Evolutionary conservation across 2,797 vertebrate species (phyloP), one percentile per base, ranked within the genome.

Genomic region (Sebastes vulpes): DNA sequence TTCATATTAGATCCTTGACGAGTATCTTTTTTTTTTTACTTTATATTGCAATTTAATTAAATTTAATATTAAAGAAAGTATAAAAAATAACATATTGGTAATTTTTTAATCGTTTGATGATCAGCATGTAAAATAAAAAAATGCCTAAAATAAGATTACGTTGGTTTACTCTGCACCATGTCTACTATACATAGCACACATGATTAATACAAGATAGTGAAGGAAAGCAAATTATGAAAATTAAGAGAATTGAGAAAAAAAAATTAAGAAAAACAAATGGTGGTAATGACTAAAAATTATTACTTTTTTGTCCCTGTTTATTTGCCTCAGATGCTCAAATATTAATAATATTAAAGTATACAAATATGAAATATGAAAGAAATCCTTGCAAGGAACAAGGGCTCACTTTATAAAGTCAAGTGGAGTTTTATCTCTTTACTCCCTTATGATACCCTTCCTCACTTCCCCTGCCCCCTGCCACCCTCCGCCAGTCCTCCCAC

Each of bases 401-500:
- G 4, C 11, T 35, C 16, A 42, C 73, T 76, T 58, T 21, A 38
- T 69, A n/a, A 88, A 87, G 83, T 75, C 72, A 60, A 77, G 70
- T 75, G 32, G 75, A 74, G 57, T 64, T 67, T 60, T 29, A 46
- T 64, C 53, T 64, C 63, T 85, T 52, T 4, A 14, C 69, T 74
- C 46, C 74, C 23, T 69, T 26, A 38, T 76, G 67, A 76, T 65
- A 75, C 77, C 79, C 77, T 74, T 76, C 83, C 66, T 69, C 75
- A 77, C 68, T 70, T 42, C 52, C 35, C 79, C 71, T 79, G 65
- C 65, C 65, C 52, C 64, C 65, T 21, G n/a, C 18, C 69, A 11
- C 71, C 72, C 68, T 66, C 89, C 69, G 63, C 59, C 64, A 38
- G 58, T 71, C 75, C 69, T 78, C 84, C 77, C 74, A 66, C 84